These are phyloP conservation scores for Petrocephalus microphthalmus DNA, from an alignment of 2,113 vertebrate genomes.

Conservation along the genomic window DNA sequence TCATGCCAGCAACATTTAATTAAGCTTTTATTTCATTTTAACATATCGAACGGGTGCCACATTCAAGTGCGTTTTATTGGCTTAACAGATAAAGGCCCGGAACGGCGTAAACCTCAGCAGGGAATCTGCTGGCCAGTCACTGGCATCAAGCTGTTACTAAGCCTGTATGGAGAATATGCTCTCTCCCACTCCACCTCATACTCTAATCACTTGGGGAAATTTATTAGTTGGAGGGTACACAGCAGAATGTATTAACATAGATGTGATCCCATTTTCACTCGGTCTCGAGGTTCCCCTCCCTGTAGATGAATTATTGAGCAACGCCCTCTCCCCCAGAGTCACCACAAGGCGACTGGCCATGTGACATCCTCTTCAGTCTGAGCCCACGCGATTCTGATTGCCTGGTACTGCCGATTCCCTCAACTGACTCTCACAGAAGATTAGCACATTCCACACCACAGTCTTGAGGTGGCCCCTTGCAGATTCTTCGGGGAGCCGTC, in stretches of 20 bases:
- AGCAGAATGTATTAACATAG: slow-evolving; percentile 36
- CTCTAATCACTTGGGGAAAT: slow-evolving; percentile 34
- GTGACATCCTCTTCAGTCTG: neutral
- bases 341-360: neutral
- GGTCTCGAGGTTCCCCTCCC: slow-evolving; percentile 24
- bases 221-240: slow-evolving; percentile 34
- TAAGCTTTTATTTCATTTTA: slow-evolving; percentile 11
- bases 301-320: neutral
- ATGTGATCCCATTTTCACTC: slow-evolving; percentile 35
- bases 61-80: slow-evolving; percentile 24
- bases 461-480: neutral
- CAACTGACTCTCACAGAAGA: neutral
- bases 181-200: slow-evolving; percentile 24
- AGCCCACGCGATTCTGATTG: neutral
- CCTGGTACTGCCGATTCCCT: neutral
- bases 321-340: neutral
- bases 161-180: slow-evolving; percentile 27
- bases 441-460: neutral
- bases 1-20: neutral
- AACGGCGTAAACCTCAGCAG: slow-evolving; percentile 16
- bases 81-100: slow-evolving; percentile 27
- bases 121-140: slow-evolving; percentile 35
- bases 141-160: slow-evolving; percentile 23
- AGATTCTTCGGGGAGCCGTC: neutral
- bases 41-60: slow-evolving; percentile 29